Percentiles rank a stretch among this genome's conserved stretches.
These are phyloP conservation scores for Polydrusus cervinus DNA, from an alignment of 2,888 invertebrate genomes.

Conservation along the genomic window DNA sequence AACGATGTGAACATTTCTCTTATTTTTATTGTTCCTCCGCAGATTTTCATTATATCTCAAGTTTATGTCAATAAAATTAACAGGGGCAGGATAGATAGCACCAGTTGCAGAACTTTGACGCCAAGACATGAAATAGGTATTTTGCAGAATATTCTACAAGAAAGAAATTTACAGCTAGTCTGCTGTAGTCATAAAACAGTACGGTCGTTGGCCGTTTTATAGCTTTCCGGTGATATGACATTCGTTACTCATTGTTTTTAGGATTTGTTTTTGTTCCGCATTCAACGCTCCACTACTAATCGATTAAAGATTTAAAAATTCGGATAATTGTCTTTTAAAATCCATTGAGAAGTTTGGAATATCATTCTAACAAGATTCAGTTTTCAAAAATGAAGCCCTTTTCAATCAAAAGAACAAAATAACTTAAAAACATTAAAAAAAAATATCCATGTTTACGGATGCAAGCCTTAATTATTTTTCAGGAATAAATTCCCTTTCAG, in stretches of 20 bases:
- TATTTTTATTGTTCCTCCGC: not conserved
- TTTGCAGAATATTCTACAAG: constrained; percentile 38
- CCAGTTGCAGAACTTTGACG: constrained; percentile 17
- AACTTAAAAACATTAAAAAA: too few relatives aligned
- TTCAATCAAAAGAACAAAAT: too few relatives aligned
- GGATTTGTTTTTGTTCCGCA: constrained; percentile 35
- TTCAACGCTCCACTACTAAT: constrained; percentile 5
- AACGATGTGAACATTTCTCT: not conserved
- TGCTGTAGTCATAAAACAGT: constrained; percentile 25
- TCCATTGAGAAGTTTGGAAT: too few relatives aligned
- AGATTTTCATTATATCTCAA: not conserved
- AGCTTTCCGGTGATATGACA: constrained; percentile 32
- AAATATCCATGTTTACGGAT: too few relatives aligned
- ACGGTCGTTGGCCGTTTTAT: constrained; percentile 48
- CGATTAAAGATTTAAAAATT: constrained; percentile 22
- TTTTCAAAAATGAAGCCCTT: too few relatives aligned
- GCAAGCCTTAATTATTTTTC: too few relatives aligned
- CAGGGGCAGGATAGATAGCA: constrained; percentile 10
- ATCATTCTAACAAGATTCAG: too few relatives aligned
- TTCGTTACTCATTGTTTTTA: constrained; percentile 38
- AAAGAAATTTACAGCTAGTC: constrained; percentile 48
- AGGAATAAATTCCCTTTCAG: not conserved
- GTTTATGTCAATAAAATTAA: not conserved
- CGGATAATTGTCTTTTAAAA: not conserved
- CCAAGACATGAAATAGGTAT: not conserved